Evolutionary conservation across 2,113 vertebrate genomes (phyloP).

Genomic region (Apodemus speciosus): DNA sequence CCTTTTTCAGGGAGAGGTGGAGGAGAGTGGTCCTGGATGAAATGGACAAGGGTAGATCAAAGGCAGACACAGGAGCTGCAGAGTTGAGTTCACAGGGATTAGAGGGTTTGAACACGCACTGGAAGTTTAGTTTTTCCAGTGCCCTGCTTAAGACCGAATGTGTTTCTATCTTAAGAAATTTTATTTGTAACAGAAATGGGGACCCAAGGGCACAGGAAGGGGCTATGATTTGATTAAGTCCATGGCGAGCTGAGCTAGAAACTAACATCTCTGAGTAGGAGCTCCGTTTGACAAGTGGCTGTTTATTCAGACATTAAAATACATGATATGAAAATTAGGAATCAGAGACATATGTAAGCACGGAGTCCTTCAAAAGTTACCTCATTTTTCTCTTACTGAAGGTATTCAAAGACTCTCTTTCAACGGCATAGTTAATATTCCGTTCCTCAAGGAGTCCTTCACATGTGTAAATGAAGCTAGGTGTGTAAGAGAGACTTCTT

Average conservation of each 20-base stretch:
- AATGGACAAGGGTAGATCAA: not conserved
- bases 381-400: not conserved
- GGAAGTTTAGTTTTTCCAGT: not conserved
- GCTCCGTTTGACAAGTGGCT: not conserved
- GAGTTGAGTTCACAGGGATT: not conserved
- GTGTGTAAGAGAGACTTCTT: slow-evolving; percentile 44
- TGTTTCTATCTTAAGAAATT: not conserved
- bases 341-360: not conserved
- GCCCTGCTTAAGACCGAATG: not conserved
- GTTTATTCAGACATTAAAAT: slow-evolving; percentile 71
- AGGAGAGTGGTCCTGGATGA: not conserved
- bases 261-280: slow-evolving; percentile 28
- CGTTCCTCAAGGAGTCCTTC: slow-evolving; percentile 53
- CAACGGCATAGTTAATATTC: slow-evolving; percentile 6
- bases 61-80: not conserved
- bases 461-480: slow-evolving; percentile 50
- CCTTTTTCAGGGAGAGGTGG: not conserved
- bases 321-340: slow-evolving; percentile 62
- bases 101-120: not conserved
- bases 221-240: slow-evolving; percentile 39
- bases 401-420: slow-evolving; percentile 45
- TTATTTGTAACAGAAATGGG: slow-evolving; percentile 15
- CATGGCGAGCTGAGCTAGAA: slow-evolving; percentile 19
- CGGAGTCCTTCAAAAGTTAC: slow-evolving; percentile 52
- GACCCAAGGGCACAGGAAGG: slow-evolving; percentile 38